Base-by-base conservation (phyloP, 2,113 vertebrate species). In the Pangasianodon hypophthalmus region DNA sequence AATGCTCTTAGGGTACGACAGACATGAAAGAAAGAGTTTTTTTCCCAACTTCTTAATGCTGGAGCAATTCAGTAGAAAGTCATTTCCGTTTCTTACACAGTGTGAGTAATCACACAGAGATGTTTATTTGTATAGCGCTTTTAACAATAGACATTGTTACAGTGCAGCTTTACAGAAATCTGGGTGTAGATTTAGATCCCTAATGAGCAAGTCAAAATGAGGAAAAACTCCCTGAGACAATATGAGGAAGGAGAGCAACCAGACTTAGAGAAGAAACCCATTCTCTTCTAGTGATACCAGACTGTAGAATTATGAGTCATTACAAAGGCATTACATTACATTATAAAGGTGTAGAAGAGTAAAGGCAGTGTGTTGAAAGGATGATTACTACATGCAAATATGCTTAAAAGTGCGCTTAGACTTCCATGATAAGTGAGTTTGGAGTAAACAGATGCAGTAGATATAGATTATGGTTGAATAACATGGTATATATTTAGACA, bases 71-170 rank as follows among this genome's bases (percentile, higher is more conserved):
- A 73, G 69, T 41, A 7, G 16, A 41, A 18, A 37, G 14, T 73
- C 21, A 26, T 48, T 77, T 48, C 48, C 24, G 24, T 29, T 14
- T 24, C 46, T 48, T 79, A 6, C 21, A 14, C 11, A 29, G 29
- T 29, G 46, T 4, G 75, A 48, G 44, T 6, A 44, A 48, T 79
- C 75, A 79, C 75, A 37, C n/a, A 54, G n/a, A 18, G 2, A 9
- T 82, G 80, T 83, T 41, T 21, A 83, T 83, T 58, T 58, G 4
- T 83, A 24, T 58, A 58, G 18, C 54, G 4, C 16, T 24, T 83
- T 83, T 58, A 83, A 83, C 82, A 84, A 44, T 60, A 84, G 54
- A 44, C 56, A 81, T n/a, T 26, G 75, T 79, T 24, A 83, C 52
- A 58, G 37, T 24, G 81, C 81, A 13, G 52, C n/a, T 58, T 58